Evolutionary conservation across 2,797 vertebrate genomes (phyloP).

Genomic region (Parauchenoglanis punctatus): DNA sequence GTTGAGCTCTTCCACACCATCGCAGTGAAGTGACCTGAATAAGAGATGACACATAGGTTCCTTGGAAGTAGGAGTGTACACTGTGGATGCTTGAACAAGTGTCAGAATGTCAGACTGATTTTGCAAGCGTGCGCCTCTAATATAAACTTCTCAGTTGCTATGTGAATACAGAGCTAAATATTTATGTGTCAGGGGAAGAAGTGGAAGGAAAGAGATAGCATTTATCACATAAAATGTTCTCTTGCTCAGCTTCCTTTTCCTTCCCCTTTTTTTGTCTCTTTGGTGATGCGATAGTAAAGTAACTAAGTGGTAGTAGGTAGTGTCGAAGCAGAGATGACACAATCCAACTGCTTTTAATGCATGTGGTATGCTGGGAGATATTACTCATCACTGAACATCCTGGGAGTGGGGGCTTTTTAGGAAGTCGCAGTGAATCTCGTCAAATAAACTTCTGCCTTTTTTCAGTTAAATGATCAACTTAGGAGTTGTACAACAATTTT

Average conservation of each 20-base stretch:
- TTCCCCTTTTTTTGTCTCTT: not conserved
- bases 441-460: not conserved
- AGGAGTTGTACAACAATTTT: not conserved
- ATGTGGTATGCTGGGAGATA: conserved; percentile 13
- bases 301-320: not conserved
- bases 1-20: conserved; percentile 95
- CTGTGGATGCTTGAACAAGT: not conserved
- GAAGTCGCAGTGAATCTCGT: conserved; percentile 3
- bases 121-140: not conserved
- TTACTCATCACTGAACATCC: conserved; percentile 29
- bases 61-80: not conserved
- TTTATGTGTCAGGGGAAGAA: conserved; percentile 24
- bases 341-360: not conserved
- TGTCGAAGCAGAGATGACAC: not conserved
- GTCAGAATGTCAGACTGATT: conserved; percentile 3
- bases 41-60: conserved; percentile 18
- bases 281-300: not conserved
- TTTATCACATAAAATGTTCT: not conserved
- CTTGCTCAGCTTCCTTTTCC: not conserved
- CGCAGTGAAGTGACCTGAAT: conserved; percentile 93
- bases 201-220: conserved; percentile 19
- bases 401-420: not conserved
- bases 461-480: not conserved
- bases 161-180: conserved; percentile 42
- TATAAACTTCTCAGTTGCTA: conserved; percentile 32